Percentiles rank a stretch among this genome's conserved stretches.
These are phyloP conservation scores for Tonatia bakeri DNA, from an alignment of 2,113 vertebrate genomes.

Conservation along the genomic window DNA sequence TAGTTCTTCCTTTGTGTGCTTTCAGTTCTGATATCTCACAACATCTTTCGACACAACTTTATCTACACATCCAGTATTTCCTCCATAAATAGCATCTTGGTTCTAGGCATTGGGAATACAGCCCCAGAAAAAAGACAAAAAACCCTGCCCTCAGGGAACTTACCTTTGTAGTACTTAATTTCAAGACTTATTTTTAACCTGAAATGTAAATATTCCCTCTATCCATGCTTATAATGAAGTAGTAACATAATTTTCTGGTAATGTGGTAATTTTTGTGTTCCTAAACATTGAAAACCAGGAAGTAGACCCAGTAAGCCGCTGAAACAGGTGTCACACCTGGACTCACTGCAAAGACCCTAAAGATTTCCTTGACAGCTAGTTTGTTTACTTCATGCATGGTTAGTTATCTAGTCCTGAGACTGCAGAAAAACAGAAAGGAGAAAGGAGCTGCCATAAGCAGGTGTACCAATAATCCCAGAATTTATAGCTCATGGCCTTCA, in stretches of 20 bases:
- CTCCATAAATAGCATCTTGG: not conserved
- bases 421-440: not conserved
- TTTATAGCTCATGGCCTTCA: not conserved
- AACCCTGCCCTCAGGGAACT: not conserved
- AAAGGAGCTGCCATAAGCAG: not conserved
- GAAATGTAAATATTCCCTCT: not conserved
- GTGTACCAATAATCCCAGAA: not conserved
- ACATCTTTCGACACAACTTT: not conserved
- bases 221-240: not conserved
- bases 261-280: not conserved
- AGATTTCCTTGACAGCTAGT: not conserved
- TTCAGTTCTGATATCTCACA: not conserved
- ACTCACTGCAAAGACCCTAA: not conserved
- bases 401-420: not conserved
- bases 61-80: not conserved
- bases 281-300: conserved; percentile 17
- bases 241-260: not conserved
- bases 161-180: conserved; percentile 21
- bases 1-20: not conserved
- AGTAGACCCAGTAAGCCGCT: not conserved
- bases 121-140: not conserved
- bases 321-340: not conserved
- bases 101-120: not conserved
- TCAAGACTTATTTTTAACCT: not conserved
- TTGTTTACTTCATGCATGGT: not conserved